Evolutionary conservation across 1,140 invertebrate genomes (phyloP).

Genomic region (Bombyx mandarina): DNA sequence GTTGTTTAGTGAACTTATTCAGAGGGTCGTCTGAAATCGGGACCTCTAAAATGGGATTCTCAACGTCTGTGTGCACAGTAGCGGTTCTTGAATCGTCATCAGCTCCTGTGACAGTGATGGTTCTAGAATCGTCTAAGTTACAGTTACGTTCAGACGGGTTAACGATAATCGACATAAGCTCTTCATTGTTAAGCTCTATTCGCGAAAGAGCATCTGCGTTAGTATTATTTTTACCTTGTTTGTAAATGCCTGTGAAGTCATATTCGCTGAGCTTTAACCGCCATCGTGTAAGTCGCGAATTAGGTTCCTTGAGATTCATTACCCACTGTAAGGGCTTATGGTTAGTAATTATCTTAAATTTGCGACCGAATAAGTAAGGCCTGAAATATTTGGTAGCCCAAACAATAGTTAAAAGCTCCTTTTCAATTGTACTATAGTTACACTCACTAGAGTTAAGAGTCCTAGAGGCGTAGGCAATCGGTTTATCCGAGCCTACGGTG

Average conservation of each 20-base stretch:
- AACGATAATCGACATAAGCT: background rate
- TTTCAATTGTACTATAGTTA: constrained; percentile 9
- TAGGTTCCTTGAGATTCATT: too few relatives aligned
- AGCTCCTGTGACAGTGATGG: background rate
- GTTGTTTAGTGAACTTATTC: background rate
- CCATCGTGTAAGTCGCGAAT: constrained; percentile 6
- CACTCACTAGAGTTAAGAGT: constrained; percentile 14
- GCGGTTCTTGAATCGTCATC: background rate
- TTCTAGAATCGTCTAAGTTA: background rate
- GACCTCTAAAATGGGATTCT: background rate
- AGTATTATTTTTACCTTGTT: constrained; percentile 6
- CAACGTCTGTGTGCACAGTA: background rate
- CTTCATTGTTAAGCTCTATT: constrained; percentile 6
- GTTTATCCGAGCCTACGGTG: constrained; percentile 11
- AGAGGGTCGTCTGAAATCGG: constrained; percentile 1
- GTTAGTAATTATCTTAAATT: constrained; percentile 9
- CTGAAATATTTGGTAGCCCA: constrained; percentile 8
- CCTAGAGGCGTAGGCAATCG: constrained; percentile 11
- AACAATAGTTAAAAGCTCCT: constrained; percentile 7
- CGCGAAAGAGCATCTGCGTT: constrained; percentile 9
- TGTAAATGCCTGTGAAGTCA: constrained; percentile 4
- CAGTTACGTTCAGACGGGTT: background rate
- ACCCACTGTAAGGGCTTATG: constrained; percentile 11
- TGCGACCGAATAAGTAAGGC: constrained; percentile 8
- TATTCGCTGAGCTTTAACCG: constrained; percentile 6